These are phyloP conservation scores for Aurelia aurita DNA, from an alignment of 30 jellyfish, hydroid and myxozoan species.

Conservation along the genomic window DNA sequence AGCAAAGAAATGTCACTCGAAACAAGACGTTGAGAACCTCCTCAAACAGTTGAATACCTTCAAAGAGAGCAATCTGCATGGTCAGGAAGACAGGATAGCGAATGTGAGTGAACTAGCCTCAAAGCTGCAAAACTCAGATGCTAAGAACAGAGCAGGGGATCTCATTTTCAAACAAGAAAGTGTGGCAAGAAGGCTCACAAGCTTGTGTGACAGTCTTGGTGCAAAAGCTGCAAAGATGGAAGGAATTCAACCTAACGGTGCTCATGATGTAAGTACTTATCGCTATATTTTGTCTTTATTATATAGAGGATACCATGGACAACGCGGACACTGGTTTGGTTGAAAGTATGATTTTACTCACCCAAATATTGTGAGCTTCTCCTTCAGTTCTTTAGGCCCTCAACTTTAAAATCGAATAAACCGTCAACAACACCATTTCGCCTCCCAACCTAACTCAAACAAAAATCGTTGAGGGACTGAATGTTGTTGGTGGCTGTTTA, in stretches of 20 bases:
- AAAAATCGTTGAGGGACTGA: too few relatives aligned
- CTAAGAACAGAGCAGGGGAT: conserved; percentile 66
- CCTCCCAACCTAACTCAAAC: too few relatives aligned
- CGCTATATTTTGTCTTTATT: too few relatives aligned
- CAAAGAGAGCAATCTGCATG: conserved; percentile 45
- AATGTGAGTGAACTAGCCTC: conserved; percentile 60
- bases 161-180: conserved; percentile 72
- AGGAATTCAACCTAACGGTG: conserved; percentile 35
- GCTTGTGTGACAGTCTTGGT: conserved; percentile 35
- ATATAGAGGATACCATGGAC: too few relatives aligned
- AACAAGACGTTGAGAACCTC: conserved; percentile 69
- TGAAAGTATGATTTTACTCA: too few relatives aligned
- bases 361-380: too few relatives aligned
- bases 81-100: conserved; percentile 69
- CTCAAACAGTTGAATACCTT: conserved; percentile 62
- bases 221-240: conserved; percentile 41
- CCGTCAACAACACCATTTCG: too few relatives aligned
- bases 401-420: too few relatives aligned
- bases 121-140: conserved; percentile 68
- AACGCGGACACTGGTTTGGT: too few relatives aligned
- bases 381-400: too few relatives aligned
- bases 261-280: conserved; percentile 35
- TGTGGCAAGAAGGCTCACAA: conserved; percentile 22
- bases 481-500: too few relatives aligned
- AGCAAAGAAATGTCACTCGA: conserved; percentile 76